Conservation (phyloP, 2,888 invertebrate genomes). For the Polylopha cassiicola region DNA sequence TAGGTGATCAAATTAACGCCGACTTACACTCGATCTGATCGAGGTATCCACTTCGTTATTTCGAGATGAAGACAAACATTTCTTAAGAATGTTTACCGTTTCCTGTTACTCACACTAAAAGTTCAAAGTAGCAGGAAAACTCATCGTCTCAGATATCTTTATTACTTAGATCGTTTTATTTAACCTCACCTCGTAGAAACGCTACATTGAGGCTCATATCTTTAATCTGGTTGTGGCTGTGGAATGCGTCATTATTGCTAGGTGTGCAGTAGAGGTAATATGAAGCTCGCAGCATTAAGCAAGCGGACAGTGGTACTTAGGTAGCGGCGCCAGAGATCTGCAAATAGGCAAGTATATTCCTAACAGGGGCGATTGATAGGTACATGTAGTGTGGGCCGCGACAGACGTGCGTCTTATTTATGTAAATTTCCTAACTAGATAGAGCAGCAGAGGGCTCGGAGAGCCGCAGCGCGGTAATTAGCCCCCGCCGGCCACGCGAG, state of each 20-base stretch:
- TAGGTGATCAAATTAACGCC: too few relatives aligned
- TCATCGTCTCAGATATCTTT: constrained; percentile 61
- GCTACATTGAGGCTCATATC: constrained; percentile 51
- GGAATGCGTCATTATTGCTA: constrained; percentile 57
- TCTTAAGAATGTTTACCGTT: constrained; percentile 74
- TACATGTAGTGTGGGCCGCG: constrained; percentile 54
- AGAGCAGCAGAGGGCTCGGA: constrained; percentile 54
- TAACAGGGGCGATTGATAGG: constrained; percentile 67
- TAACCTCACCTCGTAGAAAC: constrained; percentile 51
- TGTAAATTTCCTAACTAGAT: constrained; percentile 75
- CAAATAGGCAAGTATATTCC: constrained; percentile 52
- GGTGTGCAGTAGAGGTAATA: constrained; percentile 36
- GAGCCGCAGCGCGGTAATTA: constrained; percentile 65
- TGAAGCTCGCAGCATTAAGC: constrained; percentile 36
- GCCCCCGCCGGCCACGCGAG: constrained; percentile 62
- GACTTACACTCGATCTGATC: too few relatives aligned
- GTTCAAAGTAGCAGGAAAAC: constrained; percentile 42
- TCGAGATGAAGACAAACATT: constrained; percentile 44
- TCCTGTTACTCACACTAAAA: constrained; percentile 61
- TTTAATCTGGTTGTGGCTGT: constrained; percentile 57
- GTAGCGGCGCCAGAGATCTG: constrained; percentile 50
- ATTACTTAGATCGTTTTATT: constrained; percentile 53
- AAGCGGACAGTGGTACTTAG: constrained; percentile 36
- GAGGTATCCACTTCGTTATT: constrained; percentile 38
- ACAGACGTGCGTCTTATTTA: constrained; percentile 64